phyloP scores from a whole-genome alignment of 1,140 invertebrate genomes.

The Musca domestica region DNA sequence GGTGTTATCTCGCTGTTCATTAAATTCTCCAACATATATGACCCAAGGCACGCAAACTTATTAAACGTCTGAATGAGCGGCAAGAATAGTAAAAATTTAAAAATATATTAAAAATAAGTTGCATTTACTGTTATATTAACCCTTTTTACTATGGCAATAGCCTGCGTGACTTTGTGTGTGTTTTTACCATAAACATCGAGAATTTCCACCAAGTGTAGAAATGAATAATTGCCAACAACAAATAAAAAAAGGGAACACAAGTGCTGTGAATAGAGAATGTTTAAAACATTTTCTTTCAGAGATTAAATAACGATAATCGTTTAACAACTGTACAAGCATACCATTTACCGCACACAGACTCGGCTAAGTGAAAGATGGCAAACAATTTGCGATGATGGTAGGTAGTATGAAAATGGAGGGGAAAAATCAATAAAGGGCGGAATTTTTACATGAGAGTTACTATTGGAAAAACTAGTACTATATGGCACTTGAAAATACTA shows the following conservation, averaged over 20 bases:
- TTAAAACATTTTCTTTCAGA: constrained; percentile 5
- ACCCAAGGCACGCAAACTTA: constrained; percentile 18
- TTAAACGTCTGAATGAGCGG: background rate
- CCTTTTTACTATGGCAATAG: background rate
- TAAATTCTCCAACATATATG: background rate
- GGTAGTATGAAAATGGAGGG: no score
- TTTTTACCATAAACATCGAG: no score
- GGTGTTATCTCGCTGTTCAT: background rate
- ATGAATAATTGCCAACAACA: no score
- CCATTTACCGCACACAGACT: no score
- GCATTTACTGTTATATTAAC: constrained; percentile 19
- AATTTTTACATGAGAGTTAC: no score
- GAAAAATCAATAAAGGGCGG: no score
- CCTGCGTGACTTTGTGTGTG: background rate
- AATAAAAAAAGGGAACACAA: no score
- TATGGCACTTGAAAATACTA: no score
- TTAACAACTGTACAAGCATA: constrained; percentile 18
- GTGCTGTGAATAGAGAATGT: background rate
- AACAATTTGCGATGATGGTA: no score
- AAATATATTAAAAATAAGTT: constrained; percentile 7
- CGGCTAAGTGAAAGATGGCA: no score
- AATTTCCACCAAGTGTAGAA: no score
- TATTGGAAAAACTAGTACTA: no score
- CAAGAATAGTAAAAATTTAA: background rate
- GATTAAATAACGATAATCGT: constrained; percentile 22